Conservation (phyloP, 2,888 invertebrate species). For the Orthonevra nobilis region DNA sequence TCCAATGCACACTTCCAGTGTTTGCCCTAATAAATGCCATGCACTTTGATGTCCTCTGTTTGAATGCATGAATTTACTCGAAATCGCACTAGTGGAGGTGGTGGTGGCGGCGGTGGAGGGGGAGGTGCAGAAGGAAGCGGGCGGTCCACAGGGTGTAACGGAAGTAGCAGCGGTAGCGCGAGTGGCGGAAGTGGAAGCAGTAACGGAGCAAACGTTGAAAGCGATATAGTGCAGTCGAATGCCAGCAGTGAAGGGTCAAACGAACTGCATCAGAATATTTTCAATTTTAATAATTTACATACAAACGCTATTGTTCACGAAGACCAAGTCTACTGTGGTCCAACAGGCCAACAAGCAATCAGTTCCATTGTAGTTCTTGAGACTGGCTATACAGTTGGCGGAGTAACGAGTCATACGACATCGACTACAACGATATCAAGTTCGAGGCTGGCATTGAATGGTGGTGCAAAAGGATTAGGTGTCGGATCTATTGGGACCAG, state of each 20-base stretch:
- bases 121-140: conserved; percentile 14
- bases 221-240: conserved; percentile 73
- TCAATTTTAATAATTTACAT: conserved; percentile 72
- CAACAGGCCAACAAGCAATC: conserved; percentile 17
- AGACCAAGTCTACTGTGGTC: neutral
- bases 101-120: conserved; percentile 65
- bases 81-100: conserved; percentile 73
- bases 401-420: conserved; percentile 54
- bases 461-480: conserved; percentile 13
- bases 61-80: conserved; percentile 62
- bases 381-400: conserved; percentile 30
- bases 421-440: conserved; percentile 71
- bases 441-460: conserved; percentile 33
- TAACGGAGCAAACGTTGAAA: conserved; percentile 50
- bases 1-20: conserved; percentile 8
- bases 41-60: conserved; percentile 59
- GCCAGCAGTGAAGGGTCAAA: conserved; percentile 73
- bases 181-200: conserved; percentile 45
- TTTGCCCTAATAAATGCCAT: conserved; percentile 43
- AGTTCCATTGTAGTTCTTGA: conserved; percentile 50
- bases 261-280: conserved; percentile 69
- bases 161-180: conserved; percentile 19
- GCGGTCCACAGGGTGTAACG: conserved; percentile 41
- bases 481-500: conserved; percentile 16
- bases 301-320: conserved; percentile 5